Conservation (phyloP, 35 echinoderm and acorn worm species). For the Diadema setosum region DNA sequence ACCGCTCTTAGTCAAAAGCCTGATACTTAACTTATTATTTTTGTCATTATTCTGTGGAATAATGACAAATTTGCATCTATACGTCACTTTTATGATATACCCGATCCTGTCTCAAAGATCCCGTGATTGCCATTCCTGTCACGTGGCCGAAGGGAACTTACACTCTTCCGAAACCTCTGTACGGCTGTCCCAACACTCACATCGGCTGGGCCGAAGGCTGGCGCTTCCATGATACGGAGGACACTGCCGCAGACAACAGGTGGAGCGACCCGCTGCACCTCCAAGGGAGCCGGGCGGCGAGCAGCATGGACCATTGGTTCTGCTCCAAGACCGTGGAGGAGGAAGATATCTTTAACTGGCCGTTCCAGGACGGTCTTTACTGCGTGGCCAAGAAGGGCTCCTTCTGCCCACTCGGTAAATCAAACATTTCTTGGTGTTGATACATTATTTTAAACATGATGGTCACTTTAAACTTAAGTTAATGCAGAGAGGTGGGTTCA, state of each 20-base stretch:
- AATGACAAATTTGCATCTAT: not conserved
- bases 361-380: constrained; percentile 25
- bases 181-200: constrained; percentile 17
- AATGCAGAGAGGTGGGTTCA: no score
- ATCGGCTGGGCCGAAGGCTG: constrained; percentile 27
- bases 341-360: not conserved
- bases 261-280: constrained; percentile 1
- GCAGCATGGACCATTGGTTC: not conserved
- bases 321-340: not conserved
- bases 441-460: no score
- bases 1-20: not conserved
- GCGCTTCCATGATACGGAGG: constrained; percentile 56
- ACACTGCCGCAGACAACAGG: not conserved
- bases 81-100: not conserved
- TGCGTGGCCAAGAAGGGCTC: constrained; percentile 49
- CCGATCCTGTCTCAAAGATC: not conserved
- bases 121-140: not conserved
- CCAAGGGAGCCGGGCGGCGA: not conserved
- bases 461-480: no score
- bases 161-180: constrained; percentile 27
- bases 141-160: constrained; percentile 72
- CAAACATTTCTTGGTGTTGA: not conserved
- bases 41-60: not conserved
- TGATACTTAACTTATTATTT: not conserved
- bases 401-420: constrained; percentile 3